Percentiles rank a stretch among this genome's conserved stretches.
phyloP scores from a whole-genome alignment of 2,888 invertebrate species.

The Pollenia amentaria region DNA sequence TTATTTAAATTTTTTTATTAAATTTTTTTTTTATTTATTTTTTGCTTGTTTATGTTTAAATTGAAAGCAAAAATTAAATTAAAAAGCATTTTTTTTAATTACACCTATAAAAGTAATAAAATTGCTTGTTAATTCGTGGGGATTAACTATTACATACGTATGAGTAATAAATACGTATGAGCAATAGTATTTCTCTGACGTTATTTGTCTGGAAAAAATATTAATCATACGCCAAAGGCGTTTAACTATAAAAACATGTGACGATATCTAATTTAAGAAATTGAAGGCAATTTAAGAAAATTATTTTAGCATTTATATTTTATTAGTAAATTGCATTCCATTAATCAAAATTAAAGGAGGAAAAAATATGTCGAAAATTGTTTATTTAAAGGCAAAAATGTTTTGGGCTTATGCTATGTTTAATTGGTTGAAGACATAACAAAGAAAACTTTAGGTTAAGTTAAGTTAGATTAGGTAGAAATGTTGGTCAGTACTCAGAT shows the following conservation, averaged over 20 bases:
- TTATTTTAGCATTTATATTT: too few relatives aligned
- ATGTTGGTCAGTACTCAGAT: too few relatives aligned
- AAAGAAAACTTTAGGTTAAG: too few relatives aligned
- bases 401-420: too few relatives aligned
- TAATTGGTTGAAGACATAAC: too few relatives aligned
- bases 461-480: too few relatives aligned
- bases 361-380: too few relatives aligned
- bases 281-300: too few relatives aligned
- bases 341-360: too few relatives aligned
- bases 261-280: neutral
- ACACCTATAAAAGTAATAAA: conserved; percentile 8
- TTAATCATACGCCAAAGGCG: conserved; percentile 7
- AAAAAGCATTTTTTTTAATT: neutral
- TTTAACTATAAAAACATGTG: neutral
- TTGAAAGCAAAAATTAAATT: neutral
- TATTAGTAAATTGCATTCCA: too few relatives aligned
- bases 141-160: conserved; percentile 7
- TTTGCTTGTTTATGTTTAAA: neutral
- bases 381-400: too few relatives aligned
- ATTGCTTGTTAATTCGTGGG: neutral
- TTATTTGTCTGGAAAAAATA: neutral
- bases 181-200: neutral
- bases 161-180: neutral
- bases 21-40: neutral
- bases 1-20: neutral